These are phyloP conservation scores for Tauraco erythrolophus DNA, from an alignment of 2,113 vertebrate species.

Conservation along the genomic window DNA sequence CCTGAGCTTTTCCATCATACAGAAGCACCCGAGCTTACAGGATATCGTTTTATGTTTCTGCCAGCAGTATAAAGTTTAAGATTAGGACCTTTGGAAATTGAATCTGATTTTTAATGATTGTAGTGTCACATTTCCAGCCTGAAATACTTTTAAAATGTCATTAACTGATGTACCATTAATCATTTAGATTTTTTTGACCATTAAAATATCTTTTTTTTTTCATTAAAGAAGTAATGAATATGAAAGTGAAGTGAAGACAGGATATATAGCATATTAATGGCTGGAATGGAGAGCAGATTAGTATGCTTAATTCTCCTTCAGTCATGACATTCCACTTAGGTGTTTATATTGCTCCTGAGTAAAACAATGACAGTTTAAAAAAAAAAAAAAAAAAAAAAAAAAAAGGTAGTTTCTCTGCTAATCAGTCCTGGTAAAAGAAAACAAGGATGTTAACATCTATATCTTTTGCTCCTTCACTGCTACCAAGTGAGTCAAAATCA, in stretches of 20 bases:
- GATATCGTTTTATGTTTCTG: conserved; percentile 79
- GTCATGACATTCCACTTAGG: conserved; percentile 8
- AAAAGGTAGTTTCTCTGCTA: neutral
- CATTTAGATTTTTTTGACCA: conserved; percentile 77
- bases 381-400: neutral
- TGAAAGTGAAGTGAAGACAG: conserved; percentile 61
- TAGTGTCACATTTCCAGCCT: conserved; percentile 75
- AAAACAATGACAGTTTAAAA: neutral
- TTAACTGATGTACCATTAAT: conserved; percentile 76
- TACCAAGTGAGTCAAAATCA: neutral
- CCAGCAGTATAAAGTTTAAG: conserved; percentile 74
- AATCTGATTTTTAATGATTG: conserved; percentile 82
- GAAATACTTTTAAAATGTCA: conserved; percentile 79
- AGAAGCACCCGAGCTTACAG: conserved; percentile 52
- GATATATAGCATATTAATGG: conserved; percentile 63
- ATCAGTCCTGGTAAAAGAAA: neutral
- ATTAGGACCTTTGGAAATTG: conserved; percentile 80
- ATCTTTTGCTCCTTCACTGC: neutral
- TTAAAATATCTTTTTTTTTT: conserved; percentile 78
- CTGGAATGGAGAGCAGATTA: conserved; percentile 55
- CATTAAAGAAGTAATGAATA: conserved; percentile 76
- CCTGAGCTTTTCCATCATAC: conserved; percentile 65
- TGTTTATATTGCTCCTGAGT: conserved; percentile 19
- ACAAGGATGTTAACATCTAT: neutral
- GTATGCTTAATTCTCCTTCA: conserved; percentile 66